Evolutionary conservation across 2,113 vertebrate species (phyloP), one percentile per base, ranked within the genome.

Genomic region (Hyperoodon ampullatus): DNA sequence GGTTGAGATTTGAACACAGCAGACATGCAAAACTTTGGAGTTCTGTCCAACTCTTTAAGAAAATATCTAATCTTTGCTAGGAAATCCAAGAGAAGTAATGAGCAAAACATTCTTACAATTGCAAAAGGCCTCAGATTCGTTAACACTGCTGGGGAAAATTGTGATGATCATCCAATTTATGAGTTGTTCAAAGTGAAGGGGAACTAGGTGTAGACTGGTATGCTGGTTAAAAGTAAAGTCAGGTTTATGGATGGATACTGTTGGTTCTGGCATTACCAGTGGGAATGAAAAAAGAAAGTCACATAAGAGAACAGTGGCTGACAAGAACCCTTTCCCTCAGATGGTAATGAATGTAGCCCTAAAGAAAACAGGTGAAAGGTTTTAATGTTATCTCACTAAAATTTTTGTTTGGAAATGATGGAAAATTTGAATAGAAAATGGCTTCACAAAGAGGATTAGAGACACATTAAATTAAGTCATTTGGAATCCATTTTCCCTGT

Each of bases 361-460:
- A 44, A 71, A 81, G 55, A 44, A 95, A 80, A 58, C 14, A 63
- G 8, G 19, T 50, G n/a, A 24, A 50, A 63, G 10, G 33, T 77
- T 89, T 70, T 77, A 95, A 30, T 63, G 39, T 55, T 47, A 86
- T 78, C 44, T 77, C 77, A 78, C 10, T 82, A 86, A 68, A 53
- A 85, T 72, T 91, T 88, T 93, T 74, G 19, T 75, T 63, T 60
- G 68, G 93, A 94, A 89, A 78, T 93, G 28, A 88, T 94, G 15
- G 39, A 42, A 89, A 92, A 21, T 68, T 82, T 94, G 55, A 96
- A 74, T 61, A 4, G 42, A 89, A 93, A 81, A 80, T 53, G 13
- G 13, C 44, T 95, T 94, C 71, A 61, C 63, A 80, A 81, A 75
- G 30, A 87, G 42, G 66, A 84, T 86, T 78, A 82, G 82, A 66